A percentile compares a stretch with the other conserved stretches of the same genome.
Conservation (phyloP, 2,888 invertebrate species). For the Andrena minutula region DNA sequence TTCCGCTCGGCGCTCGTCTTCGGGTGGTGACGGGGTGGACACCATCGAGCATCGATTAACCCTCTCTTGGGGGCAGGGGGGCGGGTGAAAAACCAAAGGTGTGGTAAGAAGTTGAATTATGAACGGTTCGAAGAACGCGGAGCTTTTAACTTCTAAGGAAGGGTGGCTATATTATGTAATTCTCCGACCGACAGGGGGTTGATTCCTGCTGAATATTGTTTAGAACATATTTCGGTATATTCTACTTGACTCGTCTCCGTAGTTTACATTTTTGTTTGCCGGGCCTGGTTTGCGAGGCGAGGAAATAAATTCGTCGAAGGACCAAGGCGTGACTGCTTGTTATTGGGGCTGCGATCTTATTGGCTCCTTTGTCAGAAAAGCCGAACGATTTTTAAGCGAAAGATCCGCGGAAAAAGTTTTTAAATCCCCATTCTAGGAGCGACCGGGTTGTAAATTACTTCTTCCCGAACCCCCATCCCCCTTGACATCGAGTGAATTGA, state of each 20-base stretch:
- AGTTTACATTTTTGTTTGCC: too few species aligned
- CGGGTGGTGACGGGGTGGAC: slow-evolving; percentile 62
- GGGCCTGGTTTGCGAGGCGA: not conserved
- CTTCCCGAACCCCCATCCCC: not conserved
- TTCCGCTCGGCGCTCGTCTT: slow-evolving; percentile 68
- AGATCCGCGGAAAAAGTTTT: slow-evolving; percentile 7
- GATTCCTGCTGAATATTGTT: too few species aligned
- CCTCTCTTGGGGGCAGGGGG: not conserved
- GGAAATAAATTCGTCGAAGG: not conserved
- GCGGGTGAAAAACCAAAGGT: not conserved
- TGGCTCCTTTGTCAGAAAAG: not conserved
- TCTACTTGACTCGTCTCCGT: too few species aligned
- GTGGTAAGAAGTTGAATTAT: not conserved
- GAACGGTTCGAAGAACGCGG: slow-evolving; percentile 1
- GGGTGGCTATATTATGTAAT: too few species aligned
- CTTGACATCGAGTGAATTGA: slow-evolving; percentile 8
- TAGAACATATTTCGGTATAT: too few species aligned
- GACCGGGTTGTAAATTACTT: slow-evolving; percentile 8
- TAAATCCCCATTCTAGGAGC: not conserved
- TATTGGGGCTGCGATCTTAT: not conserved
- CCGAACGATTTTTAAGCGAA: not conserved
- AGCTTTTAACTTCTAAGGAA: not conserved
- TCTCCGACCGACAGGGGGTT: too few species aligned
- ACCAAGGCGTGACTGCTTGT: not conserved
- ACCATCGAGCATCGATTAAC: not conserved